A percentile compares a stretch with the other conserved stretches of the same genome.
Conservation (phyloP, 35 echinoderm and acorn worm genomes). For the Lytechinus variegatus region DNA sequence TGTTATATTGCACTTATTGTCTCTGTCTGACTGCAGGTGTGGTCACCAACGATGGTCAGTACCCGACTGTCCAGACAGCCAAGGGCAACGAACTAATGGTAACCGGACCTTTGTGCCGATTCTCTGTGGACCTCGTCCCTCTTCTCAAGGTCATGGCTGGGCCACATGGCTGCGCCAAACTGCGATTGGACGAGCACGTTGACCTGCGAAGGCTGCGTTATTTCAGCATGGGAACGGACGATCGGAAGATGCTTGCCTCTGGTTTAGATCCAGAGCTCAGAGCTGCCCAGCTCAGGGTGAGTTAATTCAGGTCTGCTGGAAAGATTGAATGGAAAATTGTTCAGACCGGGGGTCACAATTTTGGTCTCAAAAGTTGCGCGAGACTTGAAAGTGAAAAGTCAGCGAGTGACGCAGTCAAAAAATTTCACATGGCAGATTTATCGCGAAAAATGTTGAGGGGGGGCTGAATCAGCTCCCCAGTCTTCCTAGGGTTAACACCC, state of each 20-base stretch:
- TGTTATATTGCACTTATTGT: not conserved
- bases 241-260: constrained; percentile 62
- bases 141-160: constrained; percentile 87
- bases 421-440: too few species aligned
- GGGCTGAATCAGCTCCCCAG: too few species aligned
- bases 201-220: constrained; percentile 74
- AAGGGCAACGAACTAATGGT: constrained; percentile 58
- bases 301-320: not conserved
- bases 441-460: too few species aligned
- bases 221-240: constrained; percentile 80
- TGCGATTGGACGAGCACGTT: constrained; percentile 69
- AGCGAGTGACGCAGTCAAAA: too few species aligned
- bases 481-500: too few species aligned
- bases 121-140: constrained; percentile 77
- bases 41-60: constrained; percentile 83
- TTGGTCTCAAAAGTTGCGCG: too few species aligned
- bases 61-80: constrained; percentile 59
- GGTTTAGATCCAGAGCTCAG: constrained; percentile 73
- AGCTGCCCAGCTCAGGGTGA: constrained; percentile 75
- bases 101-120: constrained; percentile 89
- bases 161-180: constrained; percentile 62
- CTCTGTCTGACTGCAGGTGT: constrained; percentile 60
- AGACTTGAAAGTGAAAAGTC: too few species aligned
- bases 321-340: too few species aligned
- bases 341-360: too few species aligned